Conservation (phyloP, 2,888 invertebrate species). For the Lathronympha strigana region DNA sequence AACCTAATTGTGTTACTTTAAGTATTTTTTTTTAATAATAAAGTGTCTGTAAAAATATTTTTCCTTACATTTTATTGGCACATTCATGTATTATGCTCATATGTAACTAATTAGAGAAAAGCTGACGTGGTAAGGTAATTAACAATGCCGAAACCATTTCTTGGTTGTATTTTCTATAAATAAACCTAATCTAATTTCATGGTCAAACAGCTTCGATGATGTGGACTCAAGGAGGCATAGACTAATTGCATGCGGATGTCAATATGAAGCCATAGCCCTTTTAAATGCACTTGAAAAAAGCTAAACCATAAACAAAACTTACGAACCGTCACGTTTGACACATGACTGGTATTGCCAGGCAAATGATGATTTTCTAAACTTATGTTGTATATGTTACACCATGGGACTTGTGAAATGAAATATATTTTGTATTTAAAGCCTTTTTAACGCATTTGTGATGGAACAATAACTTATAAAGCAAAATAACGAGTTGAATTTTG, state of each 20-base stretch:
- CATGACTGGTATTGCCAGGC: constrained; percentile 40
- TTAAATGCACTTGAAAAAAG: constrained; percentile 45
- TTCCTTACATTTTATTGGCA: no score
- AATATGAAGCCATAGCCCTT: constrained; percentile 35
- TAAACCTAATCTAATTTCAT: constrained; percentile 4
- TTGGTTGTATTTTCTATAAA: background rate
- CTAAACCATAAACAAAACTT: constrained; percentile 59
- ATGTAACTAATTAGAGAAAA: no score
- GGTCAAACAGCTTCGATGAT: background rate
- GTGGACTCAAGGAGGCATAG: constrained; percentile 10
- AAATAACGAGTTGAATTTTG: background rate
- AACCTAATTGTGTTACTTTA: constrained; percentile 29
- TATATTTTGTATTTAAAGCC: background rate
- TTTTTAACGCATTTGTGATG: background rate
- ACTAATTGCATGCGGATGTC: constrained; percentile 11
- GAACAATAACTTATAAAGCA: background rate
- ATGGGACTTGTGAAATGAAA: background rate
- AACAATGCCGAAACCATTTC: no score
- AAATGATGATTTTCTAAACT: constrained; percentile 8
- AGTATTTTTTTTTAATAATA: constrained; percentile 30
- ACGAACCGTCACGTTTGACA: constrained; percentile 71
- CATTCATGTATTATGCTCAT: background rate
- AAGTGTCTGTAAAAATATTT: background rate
- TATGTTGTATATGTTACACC: background rate
- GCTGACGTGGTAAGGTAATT: no score